phyloP scores from a whole-genome alignment of 2,888 invertebrate genomes.

The Pseudococcus longispinus region DNA sequence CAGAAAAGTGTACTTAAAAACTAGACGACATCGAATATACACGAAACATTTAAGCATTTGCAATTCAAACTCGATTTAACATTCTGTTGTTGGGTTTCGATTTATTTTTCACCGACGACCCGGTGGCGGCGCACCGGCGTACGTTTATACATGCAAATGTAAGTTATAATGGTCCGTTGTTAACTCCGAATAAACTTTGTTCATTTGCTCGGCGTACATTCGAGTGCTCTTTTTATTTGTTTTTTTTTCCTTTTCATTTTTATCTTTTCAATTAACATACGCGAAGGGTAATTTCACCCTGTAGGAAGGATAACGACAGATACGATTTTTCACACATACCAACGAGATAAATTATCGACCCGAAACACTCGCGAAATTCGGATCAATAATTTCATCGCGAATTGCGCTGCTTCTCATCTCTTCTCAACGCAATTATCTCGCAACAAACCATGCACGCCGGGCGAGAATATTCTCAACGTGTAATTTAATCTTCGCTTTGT shows the following conservation, averaged over 20 bases:
- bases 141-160: neutral
- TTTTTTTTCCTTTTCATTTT: neutral
- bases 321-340: neutral
- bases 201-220: neutral
- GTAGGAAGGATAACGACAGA: neutral
- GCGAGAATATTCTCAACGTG: neutral
- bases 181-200: neutral
- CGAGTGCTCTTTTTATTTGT: neutral
- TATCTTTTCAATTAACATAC: neutral
- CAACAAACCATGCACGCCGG: neutral
- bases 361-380: neutral
- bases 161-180: neutral
- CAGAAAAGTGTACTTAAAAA: constrained; percentile 9
- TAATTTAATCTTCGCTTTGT: neutral
- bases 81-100: neutral
- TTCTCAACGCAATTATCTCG: neutral
- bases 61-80: constrained; percentile 45
- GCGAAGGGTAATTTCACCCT: neutral
- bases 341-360: neutral
- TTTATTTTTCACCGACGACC: constrained; percentile 20
- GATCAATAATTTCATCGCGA: neutral
- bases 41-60: constrained; percentile 30
- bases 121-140: neutral
- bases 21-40: neutral
- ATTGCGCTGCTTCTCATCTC: neutral